These are phyloP conservation scores for Scolopax bukidnonensis DNA, from an alignment of 2,797 vertebrate genomes.

Conservation along the genomic window DNA sequence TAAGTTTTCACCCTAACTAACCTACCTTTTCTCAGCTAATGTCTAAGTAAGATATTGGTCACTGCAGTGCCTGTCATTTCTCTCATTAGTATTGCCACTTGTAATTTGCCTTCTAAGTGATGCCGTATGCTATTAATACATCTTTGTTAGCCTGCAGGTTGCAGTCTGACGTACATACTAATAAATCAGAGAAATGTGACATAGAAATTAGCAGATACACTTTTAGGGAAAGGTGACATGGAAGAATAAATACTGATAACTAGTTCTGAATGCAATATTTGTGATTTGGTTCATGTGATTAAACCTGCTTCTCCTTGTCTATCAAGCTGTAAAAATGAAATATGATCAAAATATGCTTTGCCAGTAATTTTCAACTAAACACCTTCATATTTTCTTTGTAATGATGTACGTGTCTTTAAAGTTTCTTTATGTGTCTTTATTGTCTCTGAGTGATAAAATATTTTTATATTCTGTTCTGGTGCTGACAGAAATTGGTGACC, in stretches of 20 bases:
- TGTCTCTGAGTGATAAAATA: constrained; percentile 31
- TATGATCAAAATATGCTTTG: background rate
- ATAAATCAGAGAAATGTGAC: background rate
- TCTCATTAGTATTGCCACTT: constrained; percentile 12
- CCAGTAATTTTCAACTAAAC: constrained; percentile 3
- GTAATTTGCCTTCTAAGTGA: background rate
- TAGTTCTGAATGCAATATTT: background rate
- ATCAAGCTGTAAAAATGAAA: background rate
- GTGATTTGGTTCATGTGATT: background rate
- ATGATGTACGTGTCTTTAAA: background rate
- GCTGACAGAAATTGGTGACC: constrained; percentile 7
- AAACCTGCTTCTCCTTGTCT: background rate
- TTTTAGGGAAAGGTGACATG: background rate
- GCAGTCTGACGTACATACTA: background rate
- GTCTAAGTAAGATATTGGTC: background rate
- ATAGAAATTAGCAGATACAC: background rate
- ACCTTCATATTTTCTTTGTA: constrained; percentile 3
- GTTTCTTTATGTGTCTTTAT: background rate
- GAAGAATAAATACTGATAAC: background rate
- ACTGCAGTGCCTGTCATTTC: background rate
- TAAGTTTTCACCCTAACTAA: background rate
- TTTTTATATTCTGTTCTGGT: constrained; percentile 6
- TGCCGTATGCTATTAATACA: background rate
- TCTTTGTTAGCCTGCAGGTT: background rate
- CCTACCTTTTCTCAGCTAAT: background rate